phyloP scores from a whole-genome alignment of 2,113 vertebrate species.

The Paramisgurnus dabryanus region DNA sequence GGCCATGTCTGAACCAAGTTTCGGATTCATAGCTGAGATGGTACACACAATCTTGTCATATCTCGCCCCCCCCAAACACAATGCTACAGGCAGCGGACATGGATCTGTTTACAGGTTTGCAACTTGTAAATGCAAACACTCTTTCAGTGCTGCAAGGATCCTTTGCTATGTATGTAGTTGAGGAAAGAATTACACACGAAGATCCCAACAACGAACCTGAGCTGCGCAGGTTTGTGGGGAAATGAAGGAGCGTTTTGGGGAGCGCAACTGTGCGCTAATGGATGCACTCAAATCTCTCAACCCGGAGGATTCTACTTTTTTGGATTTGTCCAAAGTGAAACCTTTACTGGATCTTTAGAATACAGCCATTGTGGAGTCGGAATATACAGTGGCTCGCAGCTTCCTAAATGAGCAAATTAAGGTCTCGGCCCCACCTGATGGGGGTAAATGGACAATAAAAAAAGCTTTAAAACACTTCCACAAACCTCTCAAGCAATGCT shows the following conservation, averaged over 20 bases:
- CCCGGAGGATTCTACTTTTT: slow-evolving; percentile 18
- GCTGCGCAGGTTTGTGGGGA: background rate
- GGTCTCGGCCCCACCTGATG: slow-evolving; percentile 6
- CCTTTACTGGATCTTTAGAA: background rate
- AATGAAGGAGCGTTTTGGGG: background rate
- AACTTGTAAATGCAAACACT: slow-evolving; percentile 5
- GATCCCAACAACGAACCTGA: background rate
- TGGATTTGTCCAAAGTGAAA: slow-evolving; percentile 28
- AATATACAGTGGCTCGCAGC: background rate
- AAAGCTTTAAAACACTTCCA: slow-evolving; percentile 22
- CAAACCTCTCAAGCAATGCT: slow-evolving; percentile 27
- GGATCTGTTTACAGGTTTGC: slow-evolving; percentile 15
- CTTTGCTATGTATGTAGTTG: slow-evolving; percentile 1
- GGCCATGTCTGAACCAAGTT: slow-evolving; percentile 17
- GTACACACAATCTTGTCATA: slow-evolving; percentile 20
- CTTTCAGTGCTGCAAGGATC: background rate
- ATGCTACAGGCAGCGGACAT: slow-evolving; percentile 24
- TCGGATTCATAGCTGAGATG: slow-evolving; percentile 14
- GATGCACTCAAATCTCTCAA: slow-evolving; percentile 18
- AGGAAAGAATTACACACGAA: background rate
- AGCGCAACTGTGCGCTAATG: slow-evolving; percentile 18
- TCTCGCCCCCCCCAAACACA: slow-evolving; percentile 8
- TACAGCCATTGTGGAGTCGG: background rate
- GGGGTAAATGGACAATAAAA: slow-evolving; percentile 30
- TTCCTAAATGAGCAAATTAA: background rate